phyloP scores from a whole-genome alignment of 2,797 vertebrate species.

The Malurus splendens region DNA sequence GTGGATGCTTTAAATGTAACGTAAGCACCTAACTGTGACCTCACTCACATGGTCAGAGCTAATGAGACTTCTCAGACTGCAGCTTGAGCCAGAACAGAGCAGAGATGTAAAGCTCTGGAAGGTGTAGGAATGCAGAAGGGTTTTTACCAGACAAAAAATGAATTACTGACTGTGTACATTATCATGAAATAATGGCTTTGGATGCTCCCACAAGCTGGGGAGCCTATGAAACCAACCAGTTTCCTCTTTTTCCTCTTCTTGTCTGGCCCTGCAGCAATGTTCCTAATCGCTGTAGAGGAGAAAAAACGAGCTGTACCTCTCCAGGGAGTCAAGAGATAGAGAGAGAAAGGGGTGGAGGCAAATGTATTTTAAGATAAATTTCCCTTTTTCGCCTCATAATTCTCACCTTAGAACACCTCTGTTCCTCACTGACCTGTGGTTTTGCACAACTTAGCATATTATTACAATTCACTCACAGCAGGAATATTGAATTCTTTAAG shows the following conservation, averaged over 20 bases:
- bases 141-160: background rate
- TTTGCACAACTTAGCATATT: constrained; percentile 26
- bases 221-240: background rate
- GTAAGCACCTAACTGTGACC: background rate
- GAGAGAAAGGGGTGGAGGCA: background rate
- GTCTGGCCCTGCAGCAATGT: background rate
- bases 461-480: background rate
- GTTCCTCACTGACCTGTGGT: background rate
- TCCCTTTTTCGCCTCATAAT: background rate
- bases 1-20: background rate
- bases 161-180: background rate
- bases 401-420: background rate
- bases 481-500: constrained; percentile 7
- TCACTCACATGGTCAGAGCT: background rate
- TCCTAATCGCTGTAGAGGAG: background rate
- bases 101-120: background rate
- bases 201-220: background rate
- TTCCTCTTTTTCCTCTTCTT: background rate
- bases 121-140: background rate
- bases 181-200: background rate
- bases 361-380: background rate
- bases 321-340: background rate
- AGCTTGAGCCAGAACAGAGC: background rate
- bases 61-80: background rate
- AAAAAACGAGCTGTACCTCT: background rate